Evolutionary conservation across 2,888 invertebrate species (phyloP).

Genomic region (Napeogenes inachia): DNA sequence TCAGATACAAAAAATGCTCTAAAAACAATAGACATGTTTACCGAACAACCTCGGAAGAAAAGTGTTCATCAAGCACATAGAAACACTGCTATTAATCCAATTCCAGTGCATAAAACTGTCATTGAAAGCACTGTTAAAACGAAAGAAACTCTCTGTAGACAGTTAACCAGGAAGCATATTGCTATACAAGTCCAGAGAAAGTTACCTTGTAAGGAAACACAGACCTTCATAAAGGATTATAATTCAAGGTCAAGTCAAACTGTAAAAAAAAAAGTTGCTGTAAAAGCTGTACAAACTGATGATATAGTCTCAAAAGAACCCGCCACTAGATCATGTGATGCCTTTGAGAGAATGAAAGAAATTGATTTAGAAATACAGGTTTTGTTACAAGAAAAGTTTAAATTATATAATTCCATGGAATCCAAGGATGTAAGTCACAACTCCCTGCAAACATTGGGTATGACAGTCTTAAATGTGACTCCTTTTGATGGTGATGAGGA

Average conservation of each 20-base stretch:
- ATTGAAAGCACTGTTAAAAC: conserved; percentile 41
- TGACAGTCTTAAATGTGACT: conserved; percentile 63
- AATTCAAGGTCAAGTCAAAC: conserved; percentile 49
- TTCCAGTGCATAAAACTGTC: conserved; percentile 35
- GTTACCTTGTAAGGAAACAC: conserved; percentile 45
- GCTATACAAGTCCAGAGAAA: conserved; percentile 50
- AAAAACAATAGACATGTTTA: conserved; percentile 65
- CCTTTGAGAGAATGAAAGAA: conserved; percentile 77
- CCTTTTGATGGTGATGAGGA: conserved; percentile 38
- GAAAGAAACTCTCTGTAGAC: conserved; percentile 30
- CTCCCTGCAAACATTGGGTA: conserved; percentile 57
- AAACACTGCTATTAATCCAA: conserved; percentile 48
- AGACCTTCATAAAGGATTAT: conserved; percentile 42
- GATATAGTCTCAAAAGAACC: conserved; percentile 34
- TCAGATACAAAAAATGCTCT: conserved; percentile 54
- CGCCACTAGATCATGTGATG: conserved; percentile 43
- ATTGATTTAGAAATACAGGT: conserved; percentile 78
- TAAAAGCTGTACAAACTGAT: conserved; percentile 53
- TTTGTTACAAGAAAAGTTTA: conserved; percentile 76
- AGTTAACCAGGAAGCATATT: conserved; percentile 38
- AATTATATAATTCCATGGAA: conserved; percentile 73
- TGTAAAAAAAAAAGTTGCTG: conserved; percentile 38
- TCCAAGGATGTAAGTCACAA: conserved; percentile 47
- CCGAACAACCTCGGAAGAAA: conserved; percentile 51
- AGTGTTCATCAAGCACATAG: conserved; percentile 51